These are phyloP conservation scores for Rhinichthys klamathensis DNA, from an alignment of 2,113 vertebrate genomes.

Conservation along the genomic window DNA sequence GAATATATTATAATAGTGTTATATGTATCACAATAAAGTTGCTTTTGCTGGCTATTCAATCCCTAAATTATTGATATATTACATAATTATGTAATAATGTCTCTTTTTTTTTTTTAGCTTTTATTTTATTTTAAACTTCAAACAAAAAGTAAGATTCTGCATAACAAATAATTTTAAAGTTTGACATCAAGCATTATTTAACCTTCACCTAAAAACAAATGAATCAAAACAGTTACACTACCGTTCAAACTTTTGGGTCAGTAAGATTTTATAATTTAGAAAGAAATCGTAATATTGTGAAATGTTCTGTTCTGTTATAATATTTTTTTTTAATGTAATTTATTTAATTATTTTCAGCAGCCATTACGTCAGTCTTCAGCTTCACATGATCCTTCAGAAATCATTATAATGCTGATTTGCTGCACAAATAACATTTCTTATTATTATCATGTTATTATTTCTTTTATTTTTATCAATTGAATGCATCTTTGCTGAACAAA, in stretches of 20 bases:
- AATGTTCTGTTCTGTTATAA: neutral
- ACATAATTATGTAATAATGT: neutral
- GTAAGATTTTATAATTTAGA: neutral
- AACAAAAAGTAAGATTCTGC: neutral
- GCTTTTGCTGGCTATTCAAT: neutral
- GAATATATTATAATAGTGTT: neutral
- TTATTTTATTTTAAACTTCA: neutral
- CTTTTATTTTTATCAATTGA: neutral
- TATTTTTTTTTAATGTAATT: neutral
- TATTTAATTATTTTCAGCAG: neutral
- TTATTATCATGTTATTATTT: neutral
- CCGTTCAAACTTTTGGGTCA: neutral
- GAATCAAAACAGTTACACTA: neutral
- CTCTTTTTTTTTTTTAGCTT: neutral
- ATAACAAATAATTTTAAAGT: neutral
- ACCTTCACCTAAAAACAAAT: neutral
- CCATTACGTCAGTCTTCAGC: neutral
- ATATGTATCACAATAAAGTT: neutral
- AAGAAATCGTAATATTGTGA: neutral
- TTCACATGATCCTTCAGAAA: neutral
- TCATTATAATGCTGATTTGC: neutral
- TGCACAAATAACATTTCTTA: neutral
- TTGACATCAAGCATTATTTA: neutral
- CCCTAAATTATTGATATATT: neutral
- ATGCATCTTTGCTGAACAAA: neutral